Conservation (phyloP, 2,113 vertebrate genomes). For the Neotragus moschatus region DNA sequence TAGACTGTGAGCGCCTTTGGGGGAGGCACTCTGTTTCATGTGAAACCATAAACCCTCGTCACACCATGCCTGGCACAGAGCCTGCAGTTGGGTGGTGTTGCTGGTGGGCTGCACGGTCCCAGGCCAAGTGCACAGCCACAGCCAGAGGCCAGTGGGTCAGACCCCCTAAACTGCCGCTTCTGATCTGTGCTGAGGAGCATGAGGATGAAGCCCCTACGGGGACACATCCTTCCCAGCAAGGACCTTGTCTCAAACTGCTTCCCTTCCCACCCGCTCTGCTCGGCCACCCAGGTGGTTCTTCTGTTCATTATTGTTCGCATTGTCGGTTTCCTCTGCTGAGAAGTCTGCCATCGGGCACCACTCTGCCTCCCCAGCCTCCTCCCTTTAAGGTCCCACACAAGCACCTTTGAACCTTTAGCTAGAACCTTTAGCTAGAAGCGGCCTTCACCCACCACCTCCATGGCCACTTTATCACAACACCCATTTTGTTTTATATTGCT, state of each 20-base stretch:
- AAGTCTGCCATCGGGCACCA: fast-evolving
- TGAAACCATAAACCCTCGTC: neutral
- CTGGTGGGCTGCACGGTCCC: neutral
- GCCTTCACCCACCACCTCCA: neutral
- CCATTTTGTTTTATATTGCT: too few species aligned
- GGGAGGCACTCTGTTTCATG: neutral
- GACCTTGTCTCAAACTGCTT: fast-evolving
- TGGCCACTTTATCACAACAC: neutral
- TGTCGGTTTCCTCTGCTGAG: fast-evolving
- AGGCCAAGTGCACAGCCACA: neutral
- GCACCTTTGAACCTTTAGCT: neutral
- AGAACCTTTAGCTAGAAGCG: neutral
- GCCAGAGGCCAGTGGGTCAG: neutral
- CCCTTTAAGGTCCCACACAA: neutral
- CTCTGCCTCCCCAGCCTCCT: fast-evolving
- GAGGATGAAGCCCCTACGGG: neutral
- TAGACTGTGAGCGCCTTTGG: neutral
- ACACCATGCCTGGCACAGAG: neutral
- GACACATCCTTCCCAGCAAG: fast-evolving
- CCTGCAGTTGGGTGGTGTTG: too few species aligned
- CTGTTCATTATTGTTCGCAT: fast-evolving
- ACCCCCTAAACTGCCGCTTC: neutral
- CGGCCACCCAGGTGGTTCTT: fast-evolving
- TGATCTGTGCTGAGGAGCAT: neutral
- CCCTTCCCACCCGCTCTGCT: neutral